Conservation (phyloP, 2,888 invertebrate species). For the Noctua comes region DNA sequence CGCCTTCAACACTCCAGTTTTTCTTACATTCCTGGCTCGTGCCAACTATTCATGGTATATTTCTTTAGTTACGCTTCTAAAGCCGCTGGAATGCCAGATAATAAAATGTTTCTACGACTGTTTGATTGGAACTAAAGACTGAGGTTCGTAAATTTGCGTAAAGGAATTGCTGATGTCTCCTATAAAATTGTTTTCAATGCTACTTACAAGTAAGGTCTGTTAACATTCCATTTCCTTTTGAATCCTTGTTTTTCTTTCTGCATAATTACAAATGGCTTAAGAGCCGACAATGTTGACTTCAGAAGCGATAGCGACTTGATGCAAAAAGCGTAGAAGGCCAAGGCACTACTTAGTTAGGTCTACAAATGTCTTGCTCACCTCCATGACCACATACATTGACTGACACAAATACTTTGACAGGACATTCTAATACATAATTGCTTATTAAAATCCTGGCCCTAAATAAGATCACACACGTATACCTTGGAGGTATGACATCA, state of each 20-base stretch:
- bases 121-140: constrained; percentile 50
- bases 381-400: constrained; percentile 10
- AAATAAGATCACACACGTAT: constrained; percentile 57
- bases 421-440: constrained; percentile 29
- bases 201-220: constrained; percentile 25
- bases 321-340: constrained; percentile 30
- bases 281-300: not conserved
- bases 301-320: constrained; percentile 8
- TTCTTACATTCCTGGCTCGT: constrained; percentile 84
- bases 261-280: constrained; percentile 2
- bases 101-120: constrained; percentile 58
- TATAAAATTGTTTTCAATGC: constrained; percentile 32
- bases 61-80: constrained; percentile 74
- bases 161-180: constrained; percentile 45
- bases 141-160: constrained; percentile 54
- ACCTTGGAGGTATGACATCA: constrained; percentile 69
- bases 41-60: constrained; percentile 81
- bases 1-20: constrained; percentile 69
- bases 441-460: constrained; percentile 33
- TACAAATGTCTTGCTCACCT: constrained; percentile 10
- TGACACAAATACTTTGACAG: constrained; percentile 39
- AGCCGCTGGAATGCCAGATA: constrained; percentile 60
- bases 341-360: not conserved
- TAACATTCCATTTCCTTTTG: constrained; percentile 37
- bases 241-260: constrained; percentile 23